Evolutionary conservation across 2,113 vertebrate genomes (phyloP).

Genomic region (Craseonycteris thonglongyai): DNA sequence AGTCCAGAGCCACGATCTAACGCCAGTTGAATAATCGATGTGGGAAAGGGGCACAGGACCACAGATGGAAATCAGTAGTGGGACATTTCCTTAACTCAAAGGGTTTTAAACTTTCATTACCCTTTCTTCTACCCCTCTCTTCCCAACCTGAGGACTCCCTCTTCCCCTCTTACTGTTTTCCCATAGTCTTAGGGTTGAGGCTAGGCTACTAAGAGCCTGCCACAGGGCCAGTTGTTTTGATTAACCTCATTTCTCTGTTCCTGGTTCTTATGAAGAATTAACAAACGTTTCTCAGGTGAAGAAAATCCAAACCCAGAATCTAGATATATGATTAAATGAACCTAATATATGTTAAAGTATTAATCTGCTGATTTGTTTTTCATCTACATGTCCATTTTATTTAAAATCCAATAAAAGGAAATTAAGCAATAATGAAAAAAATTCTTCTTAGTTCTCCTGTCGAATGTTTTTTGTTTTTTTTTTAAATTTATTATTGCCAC

Average conservation of each 20-base stretch:
- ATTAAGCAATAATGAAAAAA: too few species aligned
- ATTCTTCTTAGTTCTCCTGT: too few species aligned
- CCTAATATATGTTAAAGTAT: neutral
- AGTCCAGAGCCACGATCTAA: neutral
- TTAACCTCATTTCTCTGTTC: neutral
- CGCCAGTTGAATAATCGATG: neutral
- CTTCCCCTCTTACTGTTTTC: neutral
- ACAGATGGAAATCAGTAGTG: neutral
- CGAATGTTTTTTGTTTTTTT: too few species aligned
- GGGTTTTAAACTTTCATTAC: neutral
- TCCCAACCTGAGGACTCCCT: neutral
- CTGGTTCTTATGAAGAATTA: neutral
- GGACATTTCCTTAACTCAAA: neutral
- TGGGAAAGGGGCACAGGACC: neutral
- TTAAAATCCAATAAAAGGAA: constrained; percentile 22
- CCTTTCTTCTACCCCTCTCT: neutral
- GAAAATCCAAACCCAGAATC: neutral
- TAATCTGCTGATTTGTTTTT: neutral
- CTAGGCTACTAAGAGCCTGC: neutral
- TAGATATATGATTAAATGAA: neutral
- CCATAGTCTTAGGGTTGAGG: neutral
- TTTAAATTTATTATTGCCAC: too few species aligned
- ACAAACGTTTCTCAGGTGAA: neutral
- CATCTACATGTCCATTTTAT: neutral
- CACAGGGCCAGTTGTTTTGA: neutral